Evolutionary conservation across 2,888 invertebrate species (phyloP), one percentile per base, ranked within the genome.

Genomic region (Phorcus lineatus): DNA sequence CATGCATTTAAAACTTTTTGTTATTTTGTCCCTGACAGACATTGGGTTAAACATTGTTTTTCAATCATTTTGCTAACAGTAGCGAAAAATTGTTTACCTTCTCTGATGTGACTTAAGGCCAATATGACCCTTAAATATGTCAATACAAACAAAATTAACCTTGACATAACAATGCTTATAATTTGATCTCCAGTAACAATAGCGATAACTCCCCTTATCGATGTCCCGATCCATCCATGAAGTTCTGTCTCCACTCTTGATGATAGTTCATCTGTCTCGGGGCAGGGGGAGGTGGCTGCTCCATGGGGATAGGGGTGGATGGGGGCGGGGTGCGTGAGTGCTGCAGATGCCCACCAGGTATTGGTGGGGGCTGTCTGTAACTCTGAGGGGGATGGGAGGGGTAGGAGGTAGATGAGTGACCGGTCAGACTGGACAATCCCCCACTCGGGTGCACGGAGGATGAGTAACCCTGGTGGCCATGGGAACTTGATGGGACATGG

Each of bases 231-330:
- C 66, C 80, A 80, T 80, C 80, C 75, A 80, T 22, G 62, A 47
- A 80, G 16, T 75, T 80, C 76, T 80, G 80, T n/a, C 80, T 67
- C 80, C 80, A 80, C 52, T 80, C 80, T 28, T 80, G 80, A 53
- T 80, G 80, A 52, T 80, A 76, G 28, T 19, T 31, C 22, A 54
- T 36, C 24, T 62, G 53, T 75, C 80, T 52, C 22, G 74, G 22
- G 55, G 82, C 47, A 55, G 70, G 57, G 78, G 79, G 31, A 80
- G 57, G 36, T 78, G 78, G 67, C 55, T 81, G 57, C 81, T 82
- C 53, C 76, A 67, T 47, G 79, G 67, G 28, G 67, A 62, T 55
- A 22, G 76, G 53, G 54, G 76, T 76, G 55, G 76, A 55, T 31
- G 76, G 53, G 76, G 76, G 55, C 16, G 74, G 62, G 67, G 81